Evolutionary conservation across 2,888 invertebrate species (phyloP).

Genomic region (Isoperla grammatica): DNA sequence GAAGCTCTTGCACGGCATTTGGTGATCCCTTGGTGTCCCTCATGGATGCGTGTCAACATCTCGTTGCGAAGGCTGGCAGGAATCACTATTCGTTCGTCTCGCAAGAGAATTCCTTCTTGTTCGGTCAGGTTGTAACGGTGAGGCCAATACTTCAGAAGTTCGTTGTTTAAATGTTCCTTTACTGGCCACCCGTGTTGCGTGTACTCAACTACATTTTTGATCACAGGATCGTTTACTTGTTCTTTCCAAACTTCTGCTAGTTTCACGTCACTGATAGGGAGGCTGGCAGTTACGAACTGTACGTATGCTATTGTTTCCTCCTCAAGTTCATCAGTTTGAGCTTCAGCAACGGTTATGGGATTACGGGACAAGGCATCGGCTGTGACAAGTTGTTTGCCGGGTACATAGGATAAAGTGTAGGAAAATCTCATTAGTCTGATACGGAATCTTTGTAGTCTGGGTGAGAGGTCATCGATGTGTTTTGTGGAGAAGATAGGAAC

Average conservation of each 20-base stretch:
- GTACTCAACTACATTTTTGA: conserved; percentile 14
- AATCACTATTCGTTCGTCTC: conserved; percentile 26
- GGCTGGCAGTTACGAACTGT: not conserved
- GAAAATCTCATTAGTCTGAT: conserved; percentile 31
- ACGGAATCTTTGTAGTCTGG: conserved; percentile 26
- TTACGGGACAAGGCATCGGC: conserved; percentile 31
- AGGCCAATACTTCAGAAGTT: not conserved
- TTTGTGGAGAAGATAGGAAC: conserved; percentile 22
- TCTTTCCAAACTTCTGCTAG: conserved; percentile 16
- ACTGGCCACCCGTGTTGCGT: conserved; percentile 27
- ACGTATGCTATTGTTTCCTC: conserved; percentile 20
- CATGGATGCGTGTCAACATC: conserved; percentile 31
- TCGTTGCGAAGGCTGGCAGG: conserved; percentile 29
- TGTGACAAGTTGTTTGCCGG: conserved; percentile 31
- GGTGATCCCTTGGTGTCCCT: conserved; percentile 34
- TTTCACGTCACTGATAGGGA: conserved; percentile 18
- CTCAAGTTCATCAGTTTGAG: not conserved
- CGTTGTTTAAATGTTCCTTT: not conserved
- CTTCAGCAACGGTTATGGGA: conserved; percentile 8
- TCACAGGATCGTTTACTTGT: conserved; percentile 18
- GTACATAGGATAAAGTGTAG: conserved; percentile 29
- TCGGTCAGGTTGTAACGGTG: conserved; percentile 9
- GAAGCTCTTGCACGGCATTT: conserved; percentile 32
- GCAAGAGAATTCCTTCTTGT: conserved; percentile 11
- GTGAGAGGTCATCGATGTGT: conserved; percentile 19